These are phyloP conservation scores for Byasa hedistus DNA, from an alignment of 2,888 invertebrate species.

Conservation along the genomic window DNA sequence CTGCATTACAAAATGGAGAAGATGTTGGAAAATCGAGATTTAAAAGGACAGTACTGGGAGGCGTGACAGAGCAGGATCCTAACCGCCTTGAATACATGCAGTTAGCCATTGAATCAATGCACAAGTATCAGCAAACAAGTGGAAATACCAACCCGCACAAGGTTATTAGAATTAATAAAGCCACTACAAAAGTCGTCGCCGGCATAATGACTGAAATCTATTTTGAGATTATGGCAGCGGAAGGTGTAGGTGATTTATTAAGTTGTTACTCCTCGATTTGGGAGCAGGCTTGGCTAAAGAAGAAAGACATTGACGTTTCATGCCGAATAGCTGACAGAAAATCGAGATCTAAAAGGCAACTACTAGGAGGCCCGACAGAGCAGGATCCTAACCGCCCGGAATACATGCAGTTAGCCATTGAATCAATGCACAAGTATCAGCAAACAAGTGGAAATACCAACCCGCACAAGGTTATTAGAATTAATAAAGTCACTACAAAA, in stretches of 20 bases:
- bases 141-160: background rate
- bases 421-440: background rate
- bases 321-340: slow-evolving; percentile 30
- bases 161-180: background rate
- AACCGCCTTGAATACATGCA: background rate
- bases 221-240: background rate
- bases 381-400: background rate
- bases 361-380: slow-evolving; percentile 27
- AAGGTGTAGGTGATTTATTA: background rate
- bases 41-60: slow-evolving; percentile 29
- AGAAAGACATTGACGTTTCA: slow-evolving; percentile 47
- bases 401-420: background rate
- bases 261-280: slow-evolving; percentile 22
- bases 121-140: background rate
- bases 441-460: background rate
- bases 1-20: slow-evolving; percentile 77
- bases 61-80: background rate
- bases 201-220: background rate
- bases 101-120: background rate
- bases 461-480: background rate
- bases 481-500: background rate
- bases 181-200: background rate
- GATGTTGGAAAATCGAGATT: slow-evolving; percentile 43
- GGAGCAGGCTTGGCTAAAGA: slow-evolving; percentile 71
- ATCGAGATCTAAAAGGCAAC: background rate